Evolutionary conservation across 2,113 vertebrate species (phyloP).

Genomic region (Typhlomys cinereus): DNA sequence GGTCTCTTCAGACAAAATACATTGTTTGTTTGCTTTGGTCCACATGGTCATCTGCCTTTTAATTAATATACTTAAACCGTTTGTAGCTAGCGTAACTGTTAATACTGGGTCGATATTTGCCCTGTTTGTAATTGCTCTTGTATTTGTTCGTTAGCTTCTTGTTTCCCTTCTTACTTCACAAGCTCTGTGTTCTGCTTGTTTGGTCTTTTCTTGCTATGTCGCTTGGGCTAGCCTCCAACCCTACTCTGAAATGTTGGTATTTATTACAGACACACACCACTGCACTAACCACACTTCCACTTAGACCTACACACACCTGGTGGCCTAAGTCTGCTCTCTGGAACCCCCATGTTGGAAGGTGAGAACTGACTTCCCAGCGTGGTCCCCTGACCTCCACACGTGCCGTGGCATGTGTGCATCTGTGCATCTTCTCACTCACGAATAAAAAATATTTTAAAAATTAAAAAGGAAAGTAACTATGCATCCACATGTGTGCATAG

Average conservation of each 20-base stretch:
- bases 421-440: too few species aligned
- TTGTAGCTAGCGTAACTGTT: not conserved
- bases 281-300: not conserved
- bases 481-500: not conserved
- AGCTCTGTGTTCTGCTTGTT: not conserved
- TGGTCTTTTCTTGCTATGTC: not conserved
- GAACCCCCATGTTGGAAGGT: too few species aligned
- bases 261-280: too few species aligned
- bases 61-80: not conserved
- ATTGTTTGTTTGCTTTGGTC: not conserved
- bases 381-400: too few species aligned
- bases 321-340: too few species aligned
- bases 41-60: not conserved
- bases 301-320: too few species aligned
- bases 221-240: not conserved
- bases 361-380: too few species aligned
- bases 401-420: too few species aligned
- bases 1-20: not conserved
- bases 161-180: not conserved
- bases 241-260: not conserved
- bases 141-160: not conserved
- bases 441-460: too few species aligned
- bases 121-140: not conserved
- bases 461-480: not conserved
- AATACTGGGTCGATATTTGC: not conserved